Conservation (phyloP, 2,888 invertebrate genomes). For the Pecten maximus region DNA sequence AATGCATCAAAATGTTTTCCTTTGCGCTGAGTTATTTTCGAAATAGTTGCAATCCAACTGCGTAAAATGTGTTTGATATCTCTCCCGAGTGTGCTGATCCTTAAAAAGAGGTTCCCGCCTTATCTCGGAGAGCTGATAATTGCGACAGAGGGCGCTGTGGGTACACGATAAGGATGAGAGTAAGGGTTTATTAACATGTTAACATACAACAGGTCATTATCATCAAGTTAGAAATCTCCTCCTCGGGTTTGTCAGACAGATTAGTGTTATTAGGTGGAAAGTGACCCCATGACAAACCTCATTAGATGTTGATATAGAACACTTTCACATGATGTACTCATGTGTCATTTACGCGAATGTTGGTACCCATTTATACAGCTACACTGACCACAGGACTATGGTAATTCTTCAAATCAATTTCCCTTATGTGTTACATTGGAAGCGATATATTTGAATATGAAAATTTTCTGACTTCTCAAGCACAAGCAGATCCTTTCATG, state of each 20-base stretch:
- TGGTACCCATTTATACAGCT: background rate
- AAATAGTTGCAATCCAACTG: background rate
- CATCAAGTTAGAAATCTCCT: background rate
- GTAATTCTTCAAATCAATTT: too few species aligned
- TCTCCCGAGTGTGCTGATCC: background rate
- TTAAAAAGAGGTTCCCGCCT: background rate
- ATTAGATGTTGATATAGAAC: background rate
- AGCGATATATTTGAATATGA: too few species aligned
- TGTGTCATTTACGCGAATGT: background rate
- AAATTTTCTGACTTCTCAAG: too few species aligned
- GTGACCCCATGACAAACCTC: background rate
- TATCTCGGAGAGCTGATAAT: slow-evolving; percentile 14
- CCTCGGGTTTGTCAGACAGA: background rate
- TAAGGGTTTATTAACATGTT: slow-evolving; percentile 10
- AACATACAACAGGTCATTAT: background rate
- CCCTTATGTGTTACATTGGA: too few species aligned
- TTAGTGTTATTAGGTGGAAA: slow-evolving; percentile 11
- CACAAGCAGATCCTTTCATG: too few species aligned
- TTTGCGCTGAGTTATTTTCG: background rate
- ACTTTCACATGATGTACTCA: background rate
- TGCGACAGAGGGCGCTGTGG: slow-evolving; percentile 23
- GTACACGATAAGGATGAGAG: background rate
- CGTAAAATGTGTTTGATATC: slow-evolving; percentile 14
- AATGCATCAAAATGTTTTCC: slow-evolving; percentile 13
- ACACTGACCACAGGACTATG: background rate